Base-by-base conservation (phyloP, 2,888 invertebrate species). In the Lithophane socia region DNA sequence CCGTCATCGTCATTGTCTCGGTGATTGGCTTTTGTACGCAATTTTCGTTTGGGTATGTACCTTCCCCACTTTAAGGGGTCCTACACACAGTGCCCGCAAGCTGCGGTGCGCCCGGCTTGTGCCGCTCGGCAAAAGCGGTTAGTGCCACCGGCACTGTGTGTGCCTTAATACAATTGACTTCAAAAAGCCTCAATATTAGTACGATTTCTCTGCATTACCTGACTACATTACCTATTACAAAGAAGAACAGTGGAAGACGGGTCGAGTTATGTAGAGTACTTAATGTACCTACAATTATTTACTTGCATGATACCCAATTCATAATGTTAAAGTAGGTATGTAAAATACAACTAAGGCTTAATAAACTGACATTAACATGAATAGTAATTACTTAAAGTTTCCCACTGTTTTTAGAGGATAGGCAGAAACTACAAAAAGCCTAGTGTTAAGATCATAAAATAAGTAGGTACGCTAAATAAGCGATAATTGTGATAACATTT, bases 121-220 rank as follows among this genome's bases (percentile, higher is more conserved):
- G 2, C 37, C 37, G 37, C 37, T 37, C 3, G 37, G 2, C 37
- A 37, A 37, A 37, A 37, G 37, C 37, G 37, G 37, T 3, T 37
- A 37, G 37, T 37, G 37, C 37, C 37, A 37, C 37, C 37, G 37
- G 37, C 37, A 37, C 37, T 37, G 37, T 5, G 37, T 37, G 37
- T 37, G 29, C 29, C 18, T 1, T 52, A 44, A 44, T 29, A 77
- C 8, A 24, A 77, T 49, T 77, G 9, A 24, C 12, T 66, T 61
- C 9, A 44, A 75, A 54, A 52, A 37, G 18, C 47, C 16, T 47
- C 9, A 29, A 44, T 13, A 29, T 60, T 24, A 44, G 16, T 24
- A 58, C 13, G n/a, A 56, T 12, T 47, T n/a, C n/a, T 12, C 56
- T 56, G 12, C 12, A 56, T 56, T n/a, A 56, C 12, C n/a, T n/a